Evolutionary conservation across 1,140 invertebrate species (phyloP).

Genomic region (Leptoteleia sp.): DNA sequence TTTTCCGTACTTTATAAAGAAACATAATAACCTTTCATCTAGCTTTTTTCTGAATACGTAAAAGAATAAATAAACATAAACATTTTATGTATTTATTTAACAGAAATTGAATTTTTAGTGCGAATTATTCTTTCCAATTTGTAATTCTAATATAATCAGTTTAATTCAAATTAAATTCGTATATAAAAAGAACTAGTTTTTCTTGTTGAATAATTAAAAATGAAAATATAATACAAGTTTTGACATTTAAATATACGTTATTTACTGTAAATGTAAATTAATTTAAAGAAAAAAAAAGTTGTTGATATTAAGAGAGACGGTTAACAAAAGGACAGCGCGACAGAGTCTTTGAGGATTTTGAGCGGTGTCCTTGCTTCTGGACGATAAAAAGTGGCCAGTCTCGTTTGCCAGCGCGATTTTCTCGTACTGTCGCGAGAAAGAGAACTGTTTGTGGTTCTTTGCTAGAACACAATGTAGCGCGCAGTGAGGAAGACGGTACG

Average conservation of each 20-base stretch:
- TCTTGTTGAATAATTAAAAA: background rate
- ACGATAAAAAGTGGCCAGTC: conserved; percentile 72
- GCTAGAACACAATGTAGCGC: conserved; percentile 23
- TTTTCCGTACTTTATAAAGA: too few relatives aligned
- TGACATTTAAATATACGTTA: background rate
- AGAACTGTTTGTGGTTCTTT: conserved; percentile 50
- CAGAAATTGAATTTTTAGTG: too few relatives aligned
- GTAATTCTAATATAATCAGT: too few relatives aligned
- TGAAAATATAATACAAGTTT: background rate
- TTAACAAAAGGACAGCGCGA: conserved; percentile 25
- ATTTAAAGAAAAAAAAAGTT: conserved; percentile 18
- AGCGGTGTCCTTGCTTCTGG: conserved; percentile 71
- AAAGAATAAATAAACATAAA: too few relatives aligned
- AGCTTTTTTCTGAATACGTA: too few relatives aligned
- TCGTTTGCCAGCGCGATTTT: conserved; percentile 65
- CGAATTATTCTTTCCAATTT: too few relatives aligned
- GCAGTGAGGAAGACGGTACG: conserved; percentile 32
- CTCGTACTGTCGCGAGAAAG: conserved; percentile 69
- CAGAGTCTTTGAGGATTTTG: conserved; percentile 64
- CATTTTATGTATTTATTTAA: too few relatives aligned
- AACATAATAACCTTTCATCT: too few relatives aligned
- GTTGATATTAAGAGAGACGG: conserved; percentile 15
- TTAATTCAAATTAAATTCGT: too few relatives aligned
- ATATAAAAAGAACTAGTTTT: too few relatives aligned
- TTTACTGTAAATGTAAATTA: conserved; percentile 4